A percentile compares a stretch with the other conserved stretches of the same genome.
Conservation (phyloP, 2,888 invertebrate genomes). For the Cataglyphis livida region DNA sequence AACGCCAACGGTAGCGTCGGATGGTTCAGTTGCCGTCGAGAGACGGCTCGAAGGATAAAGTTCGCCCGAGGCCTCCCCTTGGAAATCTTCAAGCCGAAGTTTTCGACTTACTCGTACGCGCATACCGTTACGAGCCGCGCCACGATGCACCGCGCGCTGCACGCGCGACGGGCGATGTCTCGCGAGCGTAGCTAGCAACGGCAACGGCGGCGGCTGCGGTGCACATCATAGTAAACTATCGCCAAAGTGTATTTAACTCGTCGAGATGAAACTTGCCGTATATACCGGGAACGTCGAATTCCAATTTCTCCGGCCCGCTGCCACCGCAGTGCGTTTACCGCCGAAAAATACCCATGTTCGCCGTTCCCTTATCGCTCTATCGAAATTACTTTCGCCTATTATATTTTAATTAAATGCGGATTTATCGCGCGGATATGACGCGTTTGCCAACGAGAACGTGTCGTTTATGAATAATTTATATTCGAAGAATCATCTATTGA, state of each 20-base stretch:
- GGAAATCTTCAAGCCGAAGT: constrained; percentile 71
- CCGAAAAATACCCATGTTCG: constrained; percentile 17
- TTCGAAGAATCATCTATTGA: background rate
- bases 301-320: constrained; percentile 52
- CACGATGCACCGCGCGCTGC: constrained; percentile 41
- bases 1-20: constrained; percentile 37
- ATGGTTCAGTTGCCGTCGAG: constrained; percentile 38
- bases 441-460: background rate
- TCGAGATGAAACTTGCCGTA: constrained; percentile 47
- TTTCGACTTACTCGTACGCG: constrained; percentile 55
- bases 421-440: constrained; percentile 51
- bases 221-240: constrained; percentile 62
- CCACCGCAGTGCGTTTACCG: constrained; percentile 29
- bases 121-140: constrained; percentile 43
- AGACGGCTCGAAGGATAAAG: constrained; percentile 70
- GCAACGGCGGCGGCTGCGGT: constrained; percentile 12
- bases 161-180: constrained; percentile 12
- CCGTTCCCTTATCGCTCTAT: background rate
- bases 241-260: constrained; percentile 63
- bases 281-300: constrained; percentile 65
- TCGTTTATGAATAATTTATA: background rate
- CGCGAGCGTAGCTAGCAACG: constrained; percentile 14
- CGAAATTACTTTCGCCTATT: constrained; percentile 54
- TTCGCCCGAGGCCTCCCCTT: constrained; percentile 66
- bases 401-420: constrained; percentile 62